Evolutionary conservation across 2,113 vertebrate species (phyloP), one percentile per base, ranked within the genome.

Genomic region (Pomatostomus ruficeps): DNA sequence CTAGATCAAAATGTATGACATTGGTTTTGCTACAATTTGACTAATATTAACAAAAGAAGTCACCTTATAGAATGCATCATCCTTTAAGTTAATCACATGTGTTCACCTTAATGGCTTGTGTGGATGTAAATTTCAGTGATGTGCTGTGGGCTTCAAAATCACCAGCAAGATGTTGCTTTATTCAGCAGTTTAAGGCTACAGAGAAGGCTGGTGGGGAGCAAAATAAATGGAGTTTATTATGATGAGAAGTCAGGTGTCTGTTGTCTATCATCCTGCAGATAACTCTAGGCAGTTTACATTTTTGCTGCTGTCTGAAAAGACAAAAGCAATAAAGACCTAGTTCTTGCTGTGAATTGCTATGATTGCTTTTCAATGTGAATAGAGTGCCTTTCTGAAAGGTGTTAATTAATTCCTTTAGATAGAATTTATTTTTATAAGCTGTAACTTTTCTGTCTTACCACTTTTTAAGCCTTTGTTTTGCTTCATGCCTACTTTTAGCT

Each of bases 281-380:
- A 79, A 57, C 94, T 95, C 20, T 80, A 75, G 80, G 83, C 77
- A 91, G 79, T 91, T 93, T 63, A 76, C n/a, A 23, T 89, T 89
- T 89, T 89, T 92, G 61, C 66, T 73, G 54, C 81, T 85, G 31
- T 66, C 70, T 66, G 62, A 82, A 85, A 92, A 89, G 73, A 84
- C 86, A 95, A 88, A 93, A 87, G 73, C 62, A 92, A 85, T 94
- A 75, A 92, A 93, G 84, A 75, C n/a, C 17, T 48, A 82, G 58
- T 61, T 52, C 73, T 89, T 87, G 31, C 84, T 87, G 24, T 92
- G 83, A 89, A 78, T 95, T 80, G 73, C 62, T 82, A 12, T 2
- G 6, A 59, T 89, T 89, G 66, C 59, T 86, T 93, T 72, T 84
- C 72, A 59, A 22, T 49, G 70, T 77, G 76, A 87, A 63, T 63